A percentile compares a stretch with the other conserved stretches of the same genome.
phyloP scores from a whole-genome alignment of 2,888 invertebrate genomes.

The Perizoma affinitatum region DNA sequence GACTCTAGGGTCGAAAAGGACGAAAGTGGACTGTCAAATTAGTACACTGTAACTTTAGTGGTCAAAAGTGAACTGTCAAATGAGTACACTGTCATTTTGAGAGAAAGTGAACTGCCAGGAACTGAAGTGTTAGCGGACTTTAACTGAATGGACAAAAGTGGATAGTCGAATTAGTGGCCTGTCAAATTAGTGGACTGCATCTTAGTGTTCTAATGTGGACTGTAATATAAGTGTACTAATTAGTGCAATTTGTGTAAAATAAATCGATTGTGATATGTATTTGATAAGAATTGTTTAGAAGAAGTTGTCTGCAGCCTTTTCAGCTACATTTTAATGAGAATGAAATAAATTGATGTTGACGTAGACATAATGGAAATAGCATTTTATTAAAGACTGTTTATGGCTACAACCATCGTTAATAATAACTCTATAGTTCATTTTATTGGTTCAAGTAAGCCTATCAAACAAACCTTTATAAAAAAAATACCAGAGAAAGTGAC shows the following conservation, averaged over 20 bases:
- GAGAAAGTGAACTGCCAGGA: conserved; percentile 6
- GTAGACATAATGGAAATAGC: no score
- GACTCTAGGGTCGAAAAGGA: conserved; percentile 73
- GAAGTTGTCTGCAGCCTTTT: conserved; percentile 6
- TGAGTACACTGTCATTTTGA: no score
- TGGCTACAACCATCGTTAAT: neutral
- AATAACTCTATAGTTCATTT: neutral
- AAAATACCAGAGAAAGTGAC: no score
- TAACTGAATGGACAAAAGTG: no score
- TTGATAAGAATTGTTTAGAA: conserved; percentile 34
- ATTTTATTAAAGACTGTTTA: no score
- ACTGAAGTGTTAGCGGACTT: neutral
- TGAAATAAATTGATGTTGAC: no score
- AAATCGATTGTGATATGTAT: conserved; percentile 79
- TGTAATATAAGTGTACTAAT: conserved; percentile 2
- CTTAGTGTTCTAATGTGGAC: no score
- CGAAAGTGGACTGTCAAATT: conserved; percentile 62
- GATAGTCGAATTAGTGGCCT: no score
- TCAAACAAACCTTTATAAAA: no score
- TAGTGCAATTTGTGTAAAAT: conserved; percentile 62
- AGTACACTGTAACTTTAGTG: conserved; percentile 20
- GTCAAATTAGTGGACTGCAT: no score
- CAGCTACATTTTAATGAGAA: conserved; percentile 1
- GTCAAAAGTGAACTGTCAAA: conserved; percentile 11
- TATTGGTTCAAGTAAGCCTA: neutral